Evolutionary conservation across 2,888 invertebrate species (phyloP).

Genomic region (Caenorhabditis wallacei): DNA sequence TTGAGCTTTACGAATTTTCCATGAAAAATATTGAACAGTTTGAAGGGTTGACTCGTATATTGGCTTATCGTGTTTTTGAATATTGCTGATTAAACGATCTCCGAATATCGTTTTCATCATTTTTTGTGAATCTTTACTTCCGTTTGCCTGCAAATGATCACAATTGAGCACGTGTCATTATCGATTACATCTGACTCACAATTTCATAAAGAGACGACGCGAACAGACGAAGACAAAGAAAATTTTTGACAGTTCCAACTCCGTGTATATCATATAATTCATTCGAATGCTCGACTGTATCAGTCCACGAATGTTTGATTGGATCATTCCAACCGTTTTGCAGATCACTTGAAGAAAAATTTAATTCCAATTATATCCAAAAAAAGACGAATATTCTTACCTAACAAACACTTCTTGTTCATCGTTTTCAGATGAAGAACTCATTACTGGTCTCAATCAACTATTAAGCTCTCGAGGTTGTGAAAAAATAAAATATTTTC

Average conservation of each 20-base stretch:
- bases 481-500: not conserved
- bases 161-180: not conserved
- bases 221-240: slow-evolving; percentile 36
- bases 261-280: slow-evolving; percentile 21
- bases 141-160: slow-evolving; percentile 20
- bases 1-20: slow-evolving; percentile 29
- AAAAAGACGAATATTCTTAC: not conserved
- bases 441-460: not conserved
- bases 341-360: not conserved
- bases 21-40: slow-evolving; percentile 15
- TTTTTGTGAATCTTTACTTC: slow-evolving; percentile 3
- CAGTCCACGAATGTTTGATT: slow-evolving; percentile 7
- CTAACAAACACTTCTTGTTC: not conserved
- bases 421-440: not conserved
- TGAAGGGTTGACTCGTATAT: slow-evolving; percentile 24
- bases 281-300: slow-evolving; percentile 1
- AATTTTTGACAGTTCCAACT: slow-evolving; percentile 23
- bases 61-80: not conserved
- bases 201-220: slow-evolving; percentile 40
- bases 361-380: not conserved
- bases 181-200: slow-evolving; percentile 19
- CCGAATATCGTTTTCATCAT: slow-evolving; percentile 34
- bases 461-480: not conserved
- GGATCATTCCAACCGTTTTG: slow-evolving; percentile 6
- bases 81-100: slow-evolving; percentile 7